A percentile compares a stretch with the other conserved stretches of the same genome.
These are phyloP conservation scores for Neuroterus valhalla DNA, from an alignment of 1,140 invertebrate genomes.

Conservation along the genomic window DNA sequence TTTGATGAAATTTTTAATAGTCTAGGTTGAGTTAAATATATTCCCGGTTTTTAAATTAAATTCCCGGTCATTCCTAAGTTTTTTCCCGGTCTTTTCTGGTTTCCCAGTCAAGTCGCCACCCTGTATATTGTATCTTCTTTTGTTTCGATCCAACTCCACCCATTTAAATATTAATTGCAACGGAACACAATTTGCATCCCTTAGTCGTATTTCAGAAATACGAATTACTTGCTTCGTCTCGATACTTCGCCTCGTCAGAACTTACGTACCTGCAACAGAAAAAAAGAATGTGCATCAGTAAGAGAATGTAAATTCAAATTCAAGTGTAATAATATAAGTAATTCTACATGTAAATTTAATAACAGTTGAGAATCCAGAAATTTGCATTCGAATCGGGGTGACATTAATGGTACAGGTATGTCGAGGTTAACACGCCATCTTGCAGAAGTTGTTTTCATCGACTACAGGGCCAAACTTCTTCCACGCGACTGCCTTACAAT, in stretches of 20 bases:
- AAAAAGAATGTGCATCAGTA: slow-evolving; percentile 22
- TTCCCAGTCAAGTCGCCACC: too few relatives aligned
- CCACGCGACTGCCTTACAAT: slow-evolving; percentile 42
- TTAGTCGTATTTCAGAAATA: too few relatives aligned
- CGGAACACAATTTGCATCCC: too few relatives aligned
- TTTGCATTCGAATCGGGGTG: slow-evolving; percentile 19
- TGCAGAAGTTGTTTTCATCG: slow-evolving; percentile 36
- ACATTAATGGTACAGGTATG: slow-evolving; percentile 22
- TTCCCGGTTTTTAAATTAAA: too few relatives aligned
- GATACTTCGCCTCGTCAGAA: not conserved
- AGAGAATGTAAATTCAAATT: not conserved
- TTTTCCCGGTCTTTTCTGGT: too few relatives aligned
- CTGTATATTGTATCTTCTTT: too few relatives aligned
- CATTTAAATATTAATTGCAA: too few relatives aligned
- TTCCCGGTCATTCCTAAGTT: too few relatives aligned
- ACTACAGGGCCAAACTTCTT: slow-evolving; percentile 36
- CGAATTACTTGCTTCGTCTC: too few relatives aligned
- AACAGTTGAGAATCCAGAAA: slow-evolving; percentile 20
- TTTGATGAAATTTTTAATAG: too few relatives aligned
- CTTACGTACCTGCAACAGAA: slow-evolving; percentile 67
- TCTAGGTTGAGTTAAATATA: too few relatives aligned
- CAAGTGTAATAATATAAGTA: slow-evolving; percentile 1
- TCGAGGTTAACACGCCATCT: slow-evolving; percentile 28
- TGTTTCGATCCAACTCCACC: too few relatives aligned
- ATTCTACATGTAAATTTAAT: slow-evolving; percentile 13